A percentile compares a stretch with the other conserved stretches of the same genome.
Evolutionary conservation across 1,140 invertebrate genomes (phyloP).

Genomic region (Coelopa frigida): DNA sequence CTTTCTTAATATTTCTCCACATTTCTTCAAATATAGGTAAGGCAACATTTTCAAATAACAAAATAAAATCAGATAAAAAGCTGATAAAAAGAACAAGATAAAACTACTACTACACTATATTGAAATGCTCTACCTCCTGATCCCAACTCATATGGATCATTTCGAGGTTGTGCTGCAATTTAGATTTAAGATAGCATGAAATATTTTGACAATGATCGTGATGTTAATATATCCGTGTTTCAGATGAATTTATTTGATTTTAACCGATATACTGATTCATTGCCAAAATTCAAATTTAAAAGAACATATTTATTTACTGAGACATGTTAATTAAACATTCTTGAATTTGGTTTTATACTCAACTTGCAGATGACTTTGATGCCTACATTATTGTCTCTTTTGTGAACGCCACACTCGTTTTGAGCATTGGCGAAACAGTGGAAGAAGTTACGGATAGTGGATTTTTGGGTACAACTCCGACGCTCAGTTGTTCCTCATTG

Average conservation of each 20-base stretch:
- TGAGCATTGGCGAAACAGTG: constrained; percentile 99
- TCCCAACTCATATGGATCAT: neutral
- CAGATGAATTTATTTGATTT: constrained; percentile 45
- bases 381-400: constrained; percentile 99
- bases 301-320: neutral
- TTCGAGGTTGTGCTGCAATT: neutral
- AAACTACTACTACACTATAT: constrained; percentile 6
- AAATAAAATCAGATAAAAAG: constrained; percentile 24
- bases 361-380: constrained; percentile 85
- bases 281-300: constrained; percentile 13
- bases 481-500: constrained; percentile 91
- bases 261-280: constrained; percentile 24
- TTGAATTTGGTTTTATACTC: neutral
- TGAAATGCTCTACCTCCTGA: neutral
- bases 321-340: no score
- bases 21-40: constrained; percentile 40
- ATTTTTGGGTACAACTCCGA: constrained; percentile 96
- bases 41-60: constrained; percentile 38
- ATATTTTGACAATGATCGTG: constrained; percentile 20
- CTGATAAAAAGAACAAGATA: neutral
- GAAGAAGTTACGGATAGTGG: constrained; percentile 99
- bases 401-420: constrained; percentile 97
- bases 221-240: constrained; percentile 45
- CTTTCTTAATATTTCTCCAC: constrained; percentile 14
- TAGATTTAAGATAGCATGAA: neutral